Evolutionary conservation across 1,140 invertebrate species (phyloP), one percentile per base, ranked within the genome.

Genomic region (Mizuhopecten yessoensis): DNA sequence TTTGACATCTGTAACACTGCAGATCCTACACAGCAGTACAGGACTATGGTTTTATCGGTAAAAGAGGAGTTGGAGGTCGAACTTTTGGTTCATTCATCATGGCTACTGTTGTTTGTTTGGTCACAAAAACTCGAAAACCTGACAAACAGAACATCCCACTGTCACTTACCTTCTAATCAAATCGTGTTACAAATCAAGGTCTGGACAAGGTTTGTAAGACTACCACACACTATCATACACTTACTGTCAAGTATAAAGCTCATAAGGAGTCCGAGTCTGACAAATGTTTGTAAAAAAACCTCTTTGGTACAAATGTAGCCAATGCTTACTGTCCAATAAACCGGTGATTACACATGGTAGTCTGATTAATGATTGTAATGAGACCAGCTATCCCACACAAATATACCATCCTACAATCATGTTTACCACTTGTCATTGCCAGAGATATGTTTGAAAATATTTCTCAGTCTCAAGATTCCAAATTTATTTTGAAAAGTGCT

Each of bases 141-240:
- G 57, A 75, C 57, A 75, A 29, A n/a, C 1, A n/a, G 17, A 75
- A 75, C 57, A 75, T 75, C 57, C n/a, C n/a, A 5, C 23, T 75
- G 57, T 75, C 57, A 75, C 57, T 75, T 75, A 75, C 57, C 29
- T 23, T 75, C 57, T n/a, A 75, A 75, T 75, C 57, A 75, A 75
- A 75, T 75, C 57, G n/a, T 75, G 29, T 75, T 75, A 75, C 57
- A 75, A 75, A 75, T 75, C 57, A 75, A 75, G 57, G 57, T 75
- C 57, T 75, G 23, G 23, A 13, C 23, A 75, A n/a, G 5, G 57
- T 75, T 75, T 75, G 57, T 75, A 29, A n/a, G 57, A 29, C 57
- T 9, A 75, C 5, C 23, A 29, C 23, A 75, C 23, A 1, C n/a
- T 5, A 5, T n/a, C 23, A 75, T 75, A 75, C 11, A 75, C 57